Evolutionary conservation across 1,140 invertebrate genomes (phyloP).

Genomic region (Orchesella cincta): DNA sequence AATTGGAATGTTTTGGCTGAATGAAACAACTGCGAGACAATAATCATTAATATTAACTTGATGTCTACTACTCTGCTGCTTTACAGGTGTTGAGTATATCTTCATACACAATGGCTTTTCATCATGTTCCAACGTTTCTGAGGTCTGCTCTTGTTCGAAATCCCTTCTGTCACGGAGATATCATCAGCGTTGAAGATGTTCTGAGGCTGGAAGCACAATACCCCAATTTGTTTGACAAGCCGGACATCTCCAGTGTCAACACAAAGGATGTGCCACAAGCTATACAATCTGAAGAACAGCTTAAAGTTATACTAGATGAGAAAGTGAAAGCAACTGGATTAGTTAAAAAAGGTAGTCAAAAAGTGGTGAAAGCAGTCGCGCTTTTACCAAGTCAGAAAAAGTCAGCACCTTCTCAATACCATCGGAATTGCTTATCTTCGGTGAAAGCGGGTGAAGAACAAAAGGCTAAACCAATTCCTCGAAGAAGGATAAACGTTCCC

Average conservation of each 20-base stretch:
- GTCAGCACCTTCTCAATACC: too few species aligned
- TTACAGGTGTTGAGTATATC: background rate
- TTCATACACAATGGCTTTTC: background rate
- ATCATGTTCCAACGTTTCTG: constrained; percentile 34
- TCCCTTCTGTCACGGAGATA: constrained; percentile 44
- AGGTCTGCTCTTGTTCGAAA: constrained; percentile 39
- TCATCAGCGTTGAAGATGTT: constrained; percentile 40
- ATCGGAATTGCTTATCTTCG: too few species aligned
- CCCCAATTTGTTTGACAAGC: constrained; percentile 38
- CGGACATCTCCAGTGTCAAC: too few species aligned
- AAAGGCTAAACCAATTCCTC: background rate
- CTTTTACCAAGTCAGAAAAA: too few species aligned
- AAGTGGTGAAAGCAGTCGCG: too few species aligned
- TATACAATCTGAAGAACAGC: too few species aligned
- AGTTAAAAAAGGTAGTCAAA: too few species aligned
- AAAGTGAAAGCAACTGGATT: too few species aligned
- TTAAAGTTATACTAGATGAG: too few species aligned
- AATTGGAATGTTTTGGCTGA: background rate
- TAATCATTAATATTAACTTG: background rate
- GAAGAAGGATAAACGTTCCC: too few species aligned
- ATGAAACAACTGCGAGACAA: background rate
- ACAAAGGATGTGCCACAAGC: too few species aligned
- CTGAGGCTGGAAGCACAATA: constrained; percentile 42
- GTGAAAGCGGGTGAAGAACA: too few species aligned
- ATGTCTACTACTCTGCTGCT: background rate